Evolutionary conservation across 35 echinoderm and acorn worm species (phyloP), one percentile per base, ranked within the genome.

Genomic region (Stichopus chloronotus): DNA sequence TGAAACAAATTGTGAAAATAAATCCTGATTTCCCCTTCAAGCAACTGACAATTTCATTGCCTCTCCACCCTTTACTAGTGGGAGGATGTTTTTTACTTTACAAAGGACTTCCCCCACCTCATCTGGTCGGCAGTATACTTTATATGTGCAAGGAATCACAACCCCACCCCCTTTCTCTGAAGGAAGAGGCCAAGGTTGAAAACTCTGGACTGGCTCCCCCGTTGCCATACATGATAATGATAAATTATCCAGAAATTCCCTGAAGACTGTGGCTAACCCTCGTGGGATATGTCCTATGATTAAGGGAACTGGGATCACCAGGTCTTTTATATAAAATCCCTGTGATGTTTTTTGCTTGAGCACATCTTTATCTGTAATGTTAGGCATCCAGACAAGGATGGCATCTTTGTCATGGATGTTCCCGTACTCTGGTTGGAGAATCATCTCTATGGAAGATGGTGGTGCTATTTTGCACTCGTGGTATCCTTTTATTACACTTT

Each of bases 101-200:
- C 9, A 52, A 85, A 85, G 25, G 11, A 85, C 56, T 52, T 85
- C 82, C 82, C 82, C 82, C 10, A 85, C 20, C 20, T 85, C 22
- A 85, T 7, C 53, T n/a, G 23, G 52, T 85, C 12, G 8, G 56
- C 43, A 9, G 54, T 43, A 85, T 85, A 85, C 54, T 85, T 85
- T 85, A 52, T 85, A 85, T 12, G 54, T 12, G 20, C 82, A 85
- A 11, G 82, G 82, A 4, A 85, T 85, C 5, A 85, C 82, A 3
- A 85, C 82, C 56, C 82, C 82, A 85, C 82, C 53, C 82, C 82
- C 82, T 58, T 85, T 85, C 82, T 76, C 52, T 13, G 43, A 85
- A 52, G 23, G 82, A 14, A 52, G 82, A 4, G 82, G 82, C 82
- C 82, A 85, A 85, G 82, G 82, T 85, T 21, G 82, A 58, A 85